A percentile compares a stretch with the other conserved stretches of the same genome.
phyloP scores from a whole-genome alignment of 2,888 invertebrate genomes.

The Ischnura elegans region DNA sequence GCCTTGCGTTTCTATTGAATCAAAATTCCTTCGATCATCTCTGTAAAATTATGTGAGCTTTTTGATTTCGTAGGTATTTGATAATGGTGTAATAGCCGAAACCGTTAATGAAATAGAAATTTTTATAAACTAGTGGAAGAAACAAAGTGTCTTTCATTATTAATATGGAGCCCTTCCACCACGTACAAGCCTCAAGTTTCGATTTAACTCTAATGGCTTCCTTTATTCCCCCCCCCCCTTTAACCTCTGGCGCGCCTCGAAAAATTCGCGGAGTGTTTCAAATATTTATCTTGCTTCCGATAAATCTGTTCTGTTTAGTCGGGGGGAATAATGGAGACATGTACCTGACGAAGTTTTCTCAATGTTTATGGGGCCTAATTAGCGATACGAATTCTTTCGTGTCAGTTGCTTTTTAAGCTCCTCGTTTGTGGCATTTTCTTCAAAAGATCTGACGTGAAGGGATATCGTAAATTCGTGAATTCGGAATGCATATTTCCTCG shows the following conservation, averaged over 20 bases:
- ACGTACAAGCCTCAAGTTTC: no score
- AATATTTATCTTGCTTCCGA: constrained; percentile 12
- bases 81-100: no score
- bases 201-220: constrained; percentile 15
- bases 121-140: no score
- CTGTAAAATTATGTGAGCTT: no score
- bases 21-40: not conserved
- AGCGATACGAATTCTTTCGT: not conserved
- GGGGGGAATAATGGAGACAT: not conserved
- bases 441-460: not conserved
- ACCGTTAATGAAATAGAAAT: no score
- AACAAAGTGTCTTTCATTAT: no score
- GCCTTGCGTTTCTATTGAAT: not conserved
- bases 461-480: constrained; percentile 32
- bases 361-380: constrained; percentile 17
- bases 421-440: not conserved
- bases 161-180: no score
- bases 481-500: not conserved
- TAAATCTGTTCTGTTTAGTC: constrained; percentile 5
- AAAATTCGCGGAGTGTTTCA: not conserved
- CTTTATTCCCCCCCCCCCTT: not conserved
- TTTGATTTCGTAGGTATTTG: no score
- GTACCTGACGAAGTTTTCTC: not conserved
- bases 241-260: not conserved
- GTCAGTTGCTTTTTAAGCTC: not conserved